Evolutionary conservation across 2,113 vertebrate species (phyloP), one percentile per base, ranked within the genome.

Genomic region (Lynx canadensis): DNA sequence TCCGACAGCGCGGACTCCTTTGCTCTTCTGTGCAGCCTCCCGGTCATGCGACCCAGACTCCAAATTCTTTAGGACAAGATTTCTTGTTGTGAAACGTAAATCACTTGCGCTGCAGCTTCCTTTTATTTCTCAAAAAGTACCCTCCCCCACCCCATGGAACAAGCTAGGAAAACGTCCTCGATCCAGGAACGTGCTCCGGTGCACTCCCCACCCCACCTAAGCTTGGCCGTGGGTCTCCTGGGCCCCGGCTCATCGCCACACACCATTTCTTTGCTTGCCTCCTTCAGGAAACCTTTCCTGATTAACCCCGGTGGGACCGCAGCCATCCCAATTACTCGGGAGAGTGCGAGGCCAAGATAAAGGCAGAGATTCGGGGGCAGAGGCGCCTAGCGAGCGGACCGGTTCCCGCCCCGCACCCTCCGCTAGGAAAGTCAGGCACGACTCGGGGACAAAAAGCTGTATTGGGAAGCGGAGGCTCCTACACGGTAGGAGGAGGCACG

Each of bases 401-500:
- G 5, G 4, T 5, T 5, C 90, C 88, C 65, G 18, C 19, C 74
- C 78, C 52, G 7, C 29, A 41, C 83, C 82, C 83, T 4, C 14
- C 23, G 78, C 50, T 69, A 95, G 63, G 6, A 4, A 86, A 90
- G 74, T 14, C 88, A 97, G 93, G 91, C 94, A 38, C 50, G 60
- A 88, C 33, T 92, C 68, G 23, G 73, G 93, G 91, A 92, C 98
- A 66, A 66, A 60, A 66, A 29, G 97, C 97, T 95, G 97, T 95
- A 96, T 95, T 93, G 94, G 97, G 97, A 21, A 94, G 96, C 92
- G 15, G 55, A 48, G 97, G 94, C 97, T 98, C 98, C 98, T 98
- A 98, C 98, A 98, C 71, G 50, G 98, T 98, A 98, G 98, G 97
- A 97, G 97, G 92, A 69, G 93, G 93, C 91, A 85, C 88, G 76